These are phyloP conservation scores for Choristoneura fumiferana DNA, from an alignment of 1,140 invertebrate genomes.

Conservation along the genomic window DNA sequence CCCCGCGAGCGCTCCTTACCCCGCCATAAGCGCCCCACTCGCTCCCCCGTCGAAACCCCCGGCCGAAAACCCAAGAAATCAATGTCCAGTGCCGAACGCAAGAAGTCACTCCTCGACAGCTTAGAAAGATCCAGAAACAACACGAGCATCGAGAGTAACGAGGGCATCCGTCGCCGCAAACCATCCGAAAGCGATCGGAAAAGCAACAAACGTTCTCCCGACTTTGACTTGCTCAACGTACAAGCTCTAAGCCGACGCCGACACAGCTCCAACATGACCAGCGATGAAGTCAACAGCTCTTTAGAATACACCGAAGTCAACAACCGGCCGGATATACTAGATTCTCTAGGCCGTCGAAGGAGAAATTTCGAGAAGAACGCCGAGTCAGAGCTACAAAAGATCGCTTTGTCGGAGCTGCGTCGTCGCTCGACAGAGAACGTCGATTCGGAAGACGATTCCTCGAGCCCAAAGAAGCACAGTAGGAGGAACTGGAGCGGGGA, in stretches of 20 bases:
- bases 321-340: slow-evolving; percentile 70
- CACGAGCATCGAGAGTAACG: slow-evolving; percentile 69
- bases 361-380: slow-evolving; percentile 49
- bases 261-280: slow-evolving; percentile 66
- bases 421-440: slow-evolving; percentile 56
- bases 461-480: slow-evolving; percentile 57
- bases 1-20: slow-evolving; percentile 55
- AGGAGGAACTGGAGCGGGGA: slow-evolving; percentile 67
- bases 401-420: slow-evolving; percentile 55
- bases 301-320: slow-evolving; percentile 70
- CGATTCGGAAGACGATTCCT: slow-evolving; percentile 58
- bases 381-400: slow-evolving; percentile 58
- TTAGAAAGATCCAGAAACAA: slow-evolving; percentile 72
- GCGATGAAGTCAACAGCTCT: slow-evolving; percentile 68
- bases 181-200: slow-evolving; percentile 59
- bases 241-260: slow-evolving; percentile 63
- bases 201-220: slow-evolving; percentile 64
- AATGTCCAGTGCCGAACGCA: slow-evolving; percentile 74
- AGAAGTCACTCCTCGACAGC: slow-evolving; percentile 72
- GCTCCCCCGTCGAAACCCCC: slow-evolving; percentile 73
- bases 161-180: slow-evolving; percentile 59
- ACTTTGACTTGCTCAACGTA: slow-evolving; percentile 67
- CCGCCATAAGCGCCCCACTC: slow-evolving; percentile 57
- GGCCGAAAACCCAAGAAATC: slow-evolving; percentile 72
- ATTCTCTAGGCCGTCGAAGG: slow-evolving; percentile 61